A percentile compares a stretch with the other conserved stretches of the same genome.
Conservation (phyloP, 1,140 invertebrate species). For the Schmidtea mediterranea region DNA sequence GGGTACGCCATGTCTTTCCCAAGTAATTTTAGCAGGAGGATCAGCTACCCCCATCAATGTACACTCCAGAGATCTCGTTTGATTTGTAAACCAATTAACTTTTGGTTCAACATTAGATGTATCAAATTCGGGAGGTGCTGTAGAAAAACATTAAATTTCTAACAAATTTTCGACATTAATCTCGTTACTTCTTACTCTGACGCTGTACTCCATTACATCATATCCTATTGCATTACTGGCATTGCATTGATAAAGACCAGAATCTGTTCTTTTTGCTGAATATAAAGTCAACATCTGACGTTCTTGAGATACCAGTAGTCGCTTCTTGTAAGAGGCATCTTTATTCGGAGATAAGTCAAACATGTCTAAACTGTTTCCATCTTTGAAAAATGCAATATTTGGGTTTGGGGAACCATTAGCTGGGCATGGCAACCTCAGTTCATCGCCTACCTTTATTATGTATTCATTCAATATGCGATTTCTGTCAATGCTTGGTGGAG, state of each 20-base stretch:
- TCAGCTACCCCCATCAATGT: not conserved
- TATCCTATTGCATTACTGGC: slow-evolving; percentile 2
- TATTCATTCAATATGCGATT: not conserved
- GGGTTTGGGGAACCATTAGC: slow-evolving; percentile 7
- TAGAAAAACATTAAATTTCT: not conserved
- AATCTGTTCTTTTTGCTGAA: not conserved
- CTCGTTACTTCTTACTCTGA: not conserved
- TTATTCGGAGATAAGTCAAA: too few relatives aligned
- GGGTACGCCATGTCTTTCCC: not conserved
- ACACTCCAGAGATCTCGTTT: slow-evolving; percentile 1
- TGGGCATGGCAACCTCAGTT: slow-evolving; percentile 7
- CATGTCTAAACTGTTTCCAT: too few relatives aligned
- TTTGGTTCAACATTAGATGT: slow-evolving; percentile 1
- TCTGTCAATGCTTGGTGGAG: slow-evolving; percentile 1
- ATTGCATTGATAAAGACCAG: slow-evolving; percentile 2
- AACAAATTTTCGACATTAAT: not conserved
- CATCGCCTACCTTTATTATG: not conserved
- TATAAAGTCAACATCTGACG: not conserved
- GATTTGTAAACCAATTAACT: slow-evolving; percentile 3
- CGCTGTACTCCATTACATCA: not conserved
- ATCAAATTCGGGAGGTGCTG: slow-evolving; percentile 4
- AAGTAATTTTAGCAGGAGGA: not conserved
- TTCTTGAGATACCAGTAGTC: not conserved
- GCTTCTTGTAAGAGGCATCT: too few relatives aligned
- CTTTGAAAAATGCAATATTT: slow-evolving; percentile 5